Evolutionary conservation across 1,140 invertebrate genomes (phyloP).

Genomic region (Drosophila dunni): DNA sequence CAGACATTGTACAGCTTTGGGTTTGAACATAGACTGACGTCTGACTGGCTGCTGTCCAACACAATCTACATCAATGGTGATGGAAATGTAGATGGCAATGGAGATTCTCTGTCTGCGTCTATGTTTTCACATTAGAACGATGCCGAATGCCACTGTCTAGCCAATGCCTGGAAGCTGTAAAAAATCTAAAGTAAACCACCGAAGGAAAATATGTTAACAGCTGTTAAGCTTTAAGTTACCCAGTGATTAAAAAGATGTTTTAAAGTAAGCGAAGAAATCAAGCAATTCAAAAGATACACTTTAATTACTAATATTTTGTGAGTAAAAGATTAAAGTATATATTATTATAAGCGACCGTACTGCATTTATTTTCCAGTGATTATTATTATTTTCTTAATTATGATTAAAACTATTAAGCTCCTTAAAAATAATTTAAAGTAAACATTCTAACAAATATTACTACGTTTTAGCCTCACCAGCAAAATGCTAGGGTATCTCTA

Average conservation of each 20-base stretch:
- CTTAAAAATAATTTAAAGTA: not conserved
- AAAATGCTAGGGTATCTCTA: slow-evolving; percentile 4
- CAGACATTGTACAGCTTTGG: slow-evolving; percentile 9
- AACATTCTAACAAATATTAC: not conserved
- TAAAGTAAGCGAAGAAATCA: too few species aligned
- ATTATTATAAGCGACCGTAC: too few species aligned
- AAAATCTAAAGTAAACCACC: not conserved
- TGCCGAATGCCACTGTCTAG: slow-evolving; percentile 18
- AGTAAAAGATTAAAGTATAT: too few species aligned
- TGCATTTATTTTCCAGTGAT: too few species aligned
- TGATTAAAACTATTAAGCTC: not conserved
- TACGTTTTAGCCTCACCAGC: not conserved
- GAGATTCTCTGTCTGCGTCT: slow-evolving; percentile 3
- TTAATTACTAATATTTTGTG: too few species aligned
- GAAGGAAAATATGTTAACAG: not conserved
- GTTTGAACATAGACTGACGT: slow-evolving; percentile 54
- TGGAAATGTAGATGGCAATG: slow-evolving; percentile 11
- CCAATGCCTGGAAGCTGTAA: slow-evolving; percentile 14
- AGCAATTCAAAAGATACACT: not conserved
- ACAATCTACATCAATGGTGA: slow-evolving; percentile 69
- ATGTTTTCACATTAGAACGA: slow-evolving; percentile 12
- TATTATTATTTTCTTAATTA: not conserved
- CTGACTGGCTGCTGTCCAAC: slow-evolving; percentile 69
- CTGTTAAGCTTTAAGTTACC: slow-evolving; percentile 5
- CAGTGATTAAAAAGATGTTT: not conserved